Percentiles rank a stretch among this genome's conserved stretches.
Evolutionary conservation across 2,888 invertebrate species (phyloP).

Genomic region (Ochropacha duplaris): DNA sequence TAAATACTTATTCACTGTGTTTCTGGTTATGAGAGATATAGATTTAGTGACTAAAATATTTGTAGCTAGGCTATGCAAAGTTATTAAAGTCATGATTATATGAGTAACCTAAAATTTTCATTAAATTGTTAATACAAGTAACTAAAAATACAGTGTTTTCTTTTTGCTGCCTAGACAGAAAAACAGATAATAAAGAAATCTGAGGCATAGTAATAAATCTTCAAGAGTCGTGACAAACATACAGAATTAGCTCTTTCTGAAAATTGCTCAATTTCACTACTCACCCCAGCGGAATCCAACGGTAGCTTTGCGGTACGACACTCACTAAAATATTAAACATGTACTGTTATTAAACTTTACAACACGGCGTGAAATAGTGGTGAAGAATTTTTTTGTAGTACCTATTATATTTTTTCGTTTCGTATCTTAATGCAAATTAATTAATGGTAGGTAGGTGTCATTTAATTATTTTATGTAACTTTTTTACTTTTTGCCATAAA

Average conservation of each 20-base stretch:
- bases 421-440: no score
- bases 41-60: no score
- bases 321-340: conserved; percentile 38
- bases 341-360: conserved; percentile 32
- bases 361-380: conserved; percentile 11
- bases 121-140: no score
- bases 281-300: conserved; percentile 12
- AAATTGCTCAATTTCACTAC: conserved; percentile 38
- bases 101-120: no score
- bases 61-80: no score
- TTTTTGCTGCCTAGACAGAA: not conserved
- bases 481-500: no score
- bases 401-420: not conserved
- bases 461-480: no score
- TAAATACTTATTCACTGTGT: no score
- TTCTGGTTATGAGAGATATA: no score
- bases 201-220: conserved; percentile 20
- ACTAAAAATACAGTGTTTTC: not conserved
- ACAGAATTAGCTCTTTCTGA: conserved; percentile 38
- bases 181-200: conserved; percentile 13
- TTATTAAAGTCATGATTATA: no score
- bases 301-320: conserved; percentile 14
- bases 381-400: conserved; percentile 3
- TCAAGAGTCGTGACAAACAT: conserved; percentile 21
- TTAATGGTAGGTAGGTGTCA: no score